A percentile compares a stretch with the other conserved stretches of the same genome.
Conservation (phyloP, 2,888 invertebrate genomes). For the Pyrrhia umbra region DNA sequence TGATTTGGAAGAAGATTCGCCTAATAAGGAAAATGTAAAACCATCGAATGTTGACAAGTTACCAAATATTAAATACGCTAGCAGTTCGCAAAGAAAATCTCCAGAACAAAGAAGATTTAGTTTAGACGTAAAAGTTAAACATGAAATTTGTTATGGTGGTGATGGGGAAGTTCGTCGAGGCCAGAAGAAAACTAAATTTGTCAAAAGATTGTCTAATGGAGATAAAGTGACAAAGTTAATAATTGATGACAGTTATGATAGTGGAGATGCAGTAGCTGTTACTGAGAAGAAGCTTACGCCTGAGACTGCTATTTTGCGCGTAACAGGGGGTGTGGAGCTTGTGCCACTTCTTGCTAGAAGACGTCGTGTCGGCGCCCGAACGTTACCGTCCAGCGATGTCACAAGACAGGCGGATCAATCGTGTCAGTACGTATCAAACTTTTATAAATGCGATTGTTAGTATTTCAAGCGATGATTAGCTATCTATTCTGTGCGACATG, state of each 20-base stretch:
- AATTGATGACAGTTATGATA: slow-evolving; percentile 71
- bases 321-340: slow-evolving; percentile 93
- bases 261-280: slow-evolving; percentile 40
- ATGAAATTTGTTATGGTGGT: slow-evolving; percentile 48
- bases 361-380: slow-evolving; percentile 87
- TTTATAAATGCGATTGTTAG: slow-evolving; percentile 27
- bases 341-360: slow-evolving; percentile 93
- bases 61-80: slow-evolving; percentile 76
- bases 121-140: slow-evolving; percentile 59
- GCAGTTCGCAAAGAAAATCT: slow-evolving; percentile 60
- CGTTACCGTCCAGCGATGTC: slow-evolving; percentile 86
- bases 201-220: slow-evolving; percentile 79
- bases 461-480: slow-evolving; percentile 23
- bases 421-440: slow-evolving; percentile 80
- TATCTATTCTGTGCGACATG: slow-evolving; percentile 23
- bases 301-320: slow-evolving; percentile 79
- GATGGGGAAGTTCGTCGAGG: slow-evolving; percentile 67
- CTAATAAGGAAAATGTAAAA: slow-evolving; percentile 75
- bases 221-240: slow-evolving; percentile 73
- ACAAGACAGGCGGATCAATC: slow-evolving; percentile 83
- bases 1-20: slow-evolving; percentile 69
- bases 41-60: slow-evolving; percentile 74
- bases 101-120: slow-evolving; percentile 58
- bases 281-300: slow-evolving; percentile 80
- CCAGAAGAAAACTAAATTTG: slow-evolving; percentile 77